Percentiles rank a stretch among this genome's conserved stretches.
Evolutionary conservation across 35 echinoderm and acorn worm species (phyloP).

Genomic region (Heliocidaris tuberculata): DNA sequence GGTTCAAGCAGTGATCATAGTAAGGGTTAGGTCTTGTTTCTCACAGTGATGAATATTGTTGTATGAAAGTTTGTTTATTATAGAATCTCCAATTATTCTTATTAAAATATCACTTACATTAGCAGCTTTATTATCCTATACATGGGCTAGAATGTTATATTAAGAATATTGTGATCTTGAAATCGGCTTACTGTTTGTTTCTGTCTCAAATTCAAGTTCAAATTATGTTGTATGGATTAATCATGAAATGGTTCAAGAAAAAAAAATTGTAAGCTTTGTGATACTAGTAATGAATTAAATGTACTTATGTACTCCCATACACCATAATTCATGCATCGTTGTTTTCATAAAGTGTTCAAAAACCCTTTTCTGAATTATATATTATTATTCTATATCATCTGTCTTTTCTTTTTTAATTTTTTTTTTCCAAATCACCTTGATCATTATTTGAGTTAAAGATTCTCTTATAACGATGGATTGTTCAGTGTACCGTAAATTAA

Average conservation of each 20-base stretch:
- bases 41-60: neutral
- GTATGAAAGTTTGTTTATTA: too few species aligned
- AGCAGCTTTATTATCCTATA: neutral
- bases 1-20: neutral
- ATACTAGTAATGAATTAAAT: neutral
- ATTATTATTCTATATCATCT: neutral
- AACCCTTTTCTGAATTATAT: neutral
- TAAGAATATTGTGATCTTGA: neutral
- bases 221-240: neutral
- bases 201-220: neutral
- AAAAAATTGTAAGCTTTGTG: neutral
- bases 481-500: too few species aligned
- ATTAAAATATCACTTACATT: neutral
- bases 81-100: neutral
- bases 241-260: neutral
- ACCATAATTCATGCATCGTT: neutral
- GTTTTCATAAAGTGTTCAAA: neutral
- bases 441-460: too few species aligned
- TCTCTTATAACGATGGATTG: too few species aligned
- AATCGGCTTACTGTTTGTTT: neutral
- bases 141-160: neutral
- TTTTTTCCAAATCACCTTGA: too few species aligned
- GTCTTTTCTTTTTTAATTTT: neutral
- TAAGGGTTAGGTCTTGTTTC: neutral
- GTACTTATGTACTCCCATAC: neutral